Conservation (phyloP, 2,113 vertebrate species). For the Mastomys natalensis region DNA sequence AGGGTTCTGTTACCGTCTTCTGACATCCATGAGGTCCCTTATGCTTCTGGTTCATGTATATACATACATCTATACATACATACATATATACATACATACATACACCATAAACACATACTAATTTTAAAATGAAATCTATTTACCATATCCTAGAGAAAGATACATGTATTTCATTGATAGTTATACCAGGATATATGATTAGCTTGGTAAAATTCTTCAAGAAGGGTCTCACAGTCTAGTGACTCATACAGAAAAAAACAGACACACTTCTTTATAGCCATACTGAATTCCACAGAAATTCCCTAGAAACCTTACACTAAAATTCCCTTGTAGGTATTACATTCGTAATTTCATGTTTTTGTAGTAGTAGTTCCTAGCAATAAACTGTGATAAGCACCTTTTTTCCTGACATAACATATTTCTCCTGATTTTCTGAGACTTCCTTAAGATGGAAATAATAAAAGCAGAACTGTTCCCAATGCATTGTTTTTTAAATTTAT, state of each 20-base stretch:
- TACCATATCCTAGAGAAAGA: not conserved
- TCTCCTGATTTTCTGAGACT: conserved; percentile 5
- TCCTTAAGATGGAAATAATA: not conserved
- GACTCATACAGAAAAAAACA: not conserved
- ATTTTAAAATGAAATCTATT: not conserved
- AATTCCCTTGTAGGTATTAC: not conserved
- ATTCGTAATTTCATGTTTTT: not conserved
- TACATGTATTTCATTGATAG: not conserved
- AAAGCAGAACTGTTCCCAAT: not conserved
- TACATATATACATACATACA: not conserved
- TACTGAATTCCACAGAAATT: not conserved
- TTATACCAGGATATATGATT: not conserved
- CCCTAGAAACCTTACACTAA: not conserved
- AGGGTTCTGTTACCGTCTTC: not conserved
- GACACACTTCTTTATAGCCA: not conserved
- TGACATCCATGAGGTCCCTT: not conserved
- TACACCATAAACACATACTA: not conserved
- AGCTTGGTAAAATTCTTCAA: not conserved
- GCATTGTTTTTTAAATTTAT: conserved; percentile 3
- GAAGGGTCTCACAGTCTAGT: not conserved
- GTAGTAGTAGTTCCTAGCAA: not conserved
- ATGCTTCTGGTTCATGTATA: not conserved
- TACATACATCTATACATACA: not conserved
- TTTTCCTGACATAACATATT: not conserved
- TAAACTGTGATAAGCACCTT: not conserved